Percentiles rank a stretch among this genome's conserved stretches.
Evolutionary conservation across 2,797 vertebrate genomes (phyloP).

Genomic region (Pseudocheirus occidentalis): DNA sequence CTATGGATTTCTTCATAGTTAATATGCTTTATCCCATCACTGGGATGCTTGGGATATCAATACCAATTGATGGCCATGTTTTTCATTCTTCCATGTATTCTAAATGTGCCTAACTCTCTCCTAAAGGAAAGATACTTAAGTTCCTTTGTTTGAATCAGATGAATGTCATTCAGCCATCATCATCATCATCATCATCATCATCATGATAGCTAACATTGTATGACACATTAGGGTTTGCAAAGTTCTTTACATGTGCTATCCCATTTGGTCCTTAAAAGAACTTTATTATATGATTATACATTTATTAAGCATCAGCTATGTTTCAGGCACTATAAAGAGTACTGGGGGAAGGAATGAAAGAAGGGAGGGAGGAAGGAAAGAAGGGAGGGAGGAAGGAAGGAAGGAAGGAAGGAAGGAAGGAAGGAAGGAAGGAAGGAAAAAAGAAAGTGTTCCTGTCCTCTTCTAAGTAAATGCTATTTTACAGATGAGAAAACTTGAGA

Average conservation of each 20-base stretch:
- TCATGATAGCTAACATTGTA: not conserved
- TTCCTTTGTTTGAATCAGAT: not conserved
- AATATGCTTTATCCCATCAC: not conserved
- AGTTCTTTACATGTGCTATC: not conserved
- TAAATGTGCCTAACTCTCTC: not conserved
- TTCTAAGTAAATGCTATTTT: not conserved
- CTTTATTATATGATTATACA: no score
- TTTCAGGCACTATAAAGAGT: not conserved
- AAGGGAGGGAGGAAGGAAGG: rapidly evolving
- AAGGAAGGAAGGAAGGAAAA: not conserved
- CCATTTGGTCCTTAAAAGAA: not conserved
- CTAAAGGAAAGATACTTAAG: not conserved
- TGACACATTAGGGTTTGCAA: not conserved
- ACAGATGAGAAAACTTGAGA: not conserved
- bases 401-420: rapidly evolving
- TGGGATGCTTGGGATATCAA: not conserved
- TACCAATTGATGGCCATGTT: not conserved
- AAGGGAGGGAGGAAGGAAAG: rapidly evolving
- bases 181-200: not conserved
- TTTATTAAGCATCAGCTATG: not conserved
- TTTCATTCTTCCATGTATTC: not conserved
- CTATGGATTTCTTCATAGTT: not conserved
- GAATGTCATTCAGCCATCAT: not conserved
- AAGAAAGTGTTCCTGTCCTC: not conserved
- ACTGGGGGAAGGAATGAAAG: no score